Evolutionary conservation across 1,140 invertebrate genomes (phyloP).

Genomic region (fruit fly (Drosophila melanogaster)): DNA sequence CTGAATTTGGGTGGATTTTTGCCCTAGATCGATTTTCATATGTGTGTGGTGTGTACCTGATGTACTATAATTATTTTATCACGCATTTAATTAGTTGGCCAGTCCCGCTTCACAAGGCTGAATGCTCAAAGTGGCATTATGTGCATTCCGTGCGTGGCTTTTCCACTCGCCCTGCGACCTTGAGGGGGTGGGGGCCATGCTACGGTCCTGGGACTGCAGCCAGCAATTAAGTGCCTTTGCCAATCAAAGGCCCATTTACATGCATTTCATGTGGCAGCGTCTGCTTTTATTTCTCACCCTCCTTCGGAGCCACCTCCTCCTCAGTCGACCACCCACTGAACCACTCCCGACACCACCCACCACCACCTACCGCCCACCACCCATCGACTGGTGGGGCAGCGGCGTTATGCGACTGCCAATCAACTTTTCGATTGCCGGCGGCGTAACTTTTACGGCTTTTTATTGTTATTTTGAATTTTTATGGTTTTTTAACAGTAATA

Average conservation of each 20-base stretch:
- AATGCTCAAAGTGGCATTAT: constrained; percentile 32
- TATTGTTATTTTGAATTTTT: constrained; percentile 73
- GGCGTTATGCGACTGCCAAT: constrained; percentile 63
- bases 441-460: constrained; percentile 72
- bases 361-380: background rate
- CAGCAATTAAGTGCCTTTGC: constrained; percentile 14
- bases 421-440: constrained; percentile 52
- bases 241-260: constrained; percentile 48
- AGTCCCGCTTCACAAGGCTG: constrained; percentile 19
- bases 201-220: constrained; percentile 1
- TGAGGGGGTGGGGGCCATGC: background rate
- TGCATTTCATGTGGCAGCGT: constrained; percentile 20
- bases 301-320: background rate
- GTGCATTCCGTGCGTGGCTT: constrained; percentile 24
- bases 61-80: constrained; percentile 51
- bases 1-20: background rate
- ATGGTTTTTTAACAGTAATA: constrained; percentile 81
- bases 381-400: background rate
- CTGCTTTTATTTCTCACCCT: constrained; percentile 32
- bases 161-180: background rate
- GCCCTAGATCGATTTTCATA: constrained; percentile 26
- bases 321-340: constrained; percentile 26
- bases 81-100: constrained; percentile 42
- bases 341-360: background rate
- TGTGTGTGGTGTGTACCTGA: background rate